A percentile compares a stretch with the other conserved stretches of the same genome.
phyloP scores from a whole-genome alignment of 2,113 vertebrate genomes.

The Otocyon megalotis region DNA sequence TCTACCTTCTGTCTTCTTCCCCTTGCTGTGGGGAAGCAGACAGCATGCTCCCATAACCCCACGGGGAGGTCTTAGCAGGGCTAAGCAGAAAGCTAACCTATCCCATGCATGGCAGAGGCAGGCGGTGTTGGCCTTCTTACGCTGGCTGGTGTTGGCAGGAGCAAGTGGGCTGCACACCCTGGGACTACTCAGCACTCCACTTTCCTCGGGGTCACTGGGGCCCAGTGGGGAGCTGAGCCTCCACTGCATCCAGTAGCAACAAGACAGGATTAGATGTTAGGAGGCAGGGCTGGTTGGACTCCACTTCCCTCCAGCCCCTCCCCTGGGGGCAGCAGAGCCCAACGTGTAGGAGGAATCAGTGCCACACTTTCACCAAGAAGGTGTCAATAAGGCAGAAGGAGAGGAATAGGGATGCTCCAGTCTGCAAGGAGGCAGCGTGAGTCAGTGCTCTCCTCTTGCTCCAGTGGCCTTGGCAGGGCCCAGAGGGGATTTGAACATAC shows the following conservation, averaged over 20 bases:
- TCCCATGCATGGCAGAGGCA: background rate
- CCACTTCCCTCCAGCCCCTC: background rate
- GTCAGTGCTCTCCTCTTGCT: background rate
- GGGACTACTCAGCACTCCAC: too few relatives aligned
- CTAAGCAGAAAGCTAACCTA: background rate
- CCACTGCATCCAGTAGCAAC: background rate
- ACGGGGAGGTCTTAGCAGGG: background rate
- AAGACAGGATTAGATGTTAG: background rate
- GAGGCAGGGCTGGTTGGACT: background rate
- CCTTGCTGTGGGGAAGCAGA: background rate
- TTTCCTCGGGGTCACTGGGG: background rate
- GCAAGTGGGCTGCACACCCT: background rate
- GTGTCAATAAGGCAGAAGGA: background rate
- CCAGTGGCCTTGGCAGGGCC: background rate
- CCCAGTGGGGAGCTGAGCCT: background rate
- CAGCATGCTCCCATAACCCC: background rate
- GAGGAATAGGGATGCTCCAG: background rate
- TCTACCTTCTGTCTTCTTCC: background rate
- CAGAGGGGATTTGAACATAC: background rate
- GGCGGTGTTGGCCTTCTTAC: background rate
- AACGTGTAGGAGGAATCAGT: background rate
- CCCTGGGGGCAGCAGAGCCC: background rate
- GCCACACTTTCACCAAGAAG: background rate
- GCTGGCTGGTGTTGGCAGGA: accelerated
- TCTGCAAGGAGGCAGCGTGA: background rate